phyloP scores from a whole-genome alignment of 2,888 invertebrate genomes.

The Zaprionus lineosus region DNA sequence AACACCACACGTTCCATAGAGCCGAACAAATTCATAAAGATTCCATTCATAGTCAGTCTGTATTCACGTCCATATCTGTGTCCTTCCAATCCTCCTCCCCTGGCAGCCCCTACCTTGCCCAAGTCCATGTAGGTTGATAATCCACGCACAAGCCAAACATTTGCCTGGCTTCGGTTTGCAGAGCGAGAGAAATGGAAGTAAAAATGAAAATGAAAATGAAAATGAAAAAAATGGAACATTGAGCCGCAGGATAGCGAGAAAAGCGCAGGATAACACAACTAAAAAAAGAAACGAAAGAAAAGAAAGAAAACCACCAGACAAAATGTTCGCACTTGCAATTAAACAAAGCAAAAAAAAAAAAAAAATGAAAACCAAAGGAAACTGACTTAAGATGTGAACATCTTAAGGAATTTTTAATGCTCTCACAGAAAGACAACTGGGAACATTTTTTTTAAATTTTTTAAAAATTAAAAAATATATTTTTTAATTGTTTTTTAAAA shows the following conservation, averaged over 20 bases:
- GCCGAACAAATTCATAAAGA: no score
- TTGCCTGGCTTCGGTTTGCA: conserved; percentile 32
- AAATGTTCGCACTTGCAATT: conserved; percentile 71
- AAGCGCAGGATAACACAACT: conserved; percentile 13
- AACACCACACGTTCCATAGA: conserved; percentile 3
- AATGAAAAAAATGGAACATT: conserved; percentile 27
- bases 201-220: neutral
- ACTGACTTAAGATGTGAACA: no score
- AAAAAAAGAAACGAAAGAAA: neutral
- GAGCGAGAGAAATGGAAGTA: conserved; percentile 47
- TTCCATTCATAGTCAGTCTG: no score
- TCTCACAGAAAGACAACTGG: no score
- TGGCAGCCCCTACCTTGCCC: no score
- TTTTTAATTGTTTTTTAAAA: no score
- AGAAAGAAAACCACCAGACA: conserved; percentile 39
- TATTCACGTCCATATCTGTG: no score
- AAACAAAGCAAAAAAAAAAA: conserved; percentile 19
- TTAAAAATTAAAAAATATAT: no score
- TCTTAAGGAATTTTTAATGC: neutral
- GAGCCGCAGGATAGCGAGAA: conserved; percentile 21
- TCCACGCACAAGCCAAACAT: conserved; percentile 46
- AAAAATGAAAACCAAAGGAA: conserved; percentile 5
- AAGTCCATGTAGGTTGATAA: conserved; percentile 20
- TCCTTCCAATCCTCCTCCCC: no score
- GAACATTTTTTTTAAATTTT: no score